Conservation (phyloP, 92 coral and sea anemone genomes). For the Umimayanthus kanabou region DNA sequence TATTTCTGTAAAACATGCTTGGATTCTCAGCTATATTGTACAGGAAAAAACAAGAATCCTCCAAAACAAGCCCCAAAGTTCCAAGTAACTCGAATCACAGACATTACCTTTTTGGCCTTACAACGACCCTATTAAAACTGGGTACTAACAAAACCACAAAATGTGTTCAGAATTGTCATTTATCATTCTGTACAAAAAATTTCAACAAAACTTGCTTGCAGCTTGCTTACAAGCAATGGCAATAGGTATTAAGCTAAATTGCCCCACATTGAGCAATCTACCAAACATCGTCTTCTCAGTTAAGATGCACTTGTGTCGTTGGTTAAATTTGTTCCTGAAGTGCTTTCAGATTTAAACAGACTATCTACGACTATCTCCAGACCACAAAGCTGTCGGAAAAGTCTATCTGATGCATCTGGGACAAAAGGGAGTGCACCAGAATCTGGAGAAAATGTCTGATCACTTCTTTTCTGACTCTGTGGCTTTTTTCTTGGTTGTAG, state of each 20-base stretch:
- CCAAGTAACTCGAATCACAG: too few relatives aligned
- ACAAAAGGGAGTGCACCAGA: constrained; percentile 17
- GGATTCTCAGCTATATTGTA: too few relatives aligned
- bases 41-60: too few relatives aligned
- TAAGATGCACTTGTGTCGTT: background rate
- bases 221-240: background rate
- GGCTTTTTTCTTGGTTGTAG: constrained; percentile 3
- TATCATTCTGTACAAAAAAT: background rate
- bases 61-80: too few relatives aligned
- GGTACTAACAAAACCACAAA: too few relatives aligned
- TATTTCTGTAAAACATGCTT: too few relatives aligned
- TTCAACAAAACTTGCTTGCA: background rate
- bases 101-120: too few relatives aligned
- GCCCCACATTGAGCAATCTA: background rate
- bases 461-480: constrained; percentile 5
- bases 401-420: constrained; percentile 38
- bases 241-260: background rate
- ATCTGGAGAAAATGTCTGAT: background rate
- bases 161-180: too few relatives aligned
- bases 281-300: background rate
- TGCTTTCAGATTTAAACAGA: background rate
- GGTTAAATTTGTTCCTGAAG: background rate
- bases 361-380: constrained; percentile 35
- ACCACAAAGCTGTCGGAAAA: constrained; percentile 40
- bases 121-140: too few relatives aligned